Conservation (phyloP, 2,113 vertebrate genomes). For the Centrocercus urophasianus region DNA sequence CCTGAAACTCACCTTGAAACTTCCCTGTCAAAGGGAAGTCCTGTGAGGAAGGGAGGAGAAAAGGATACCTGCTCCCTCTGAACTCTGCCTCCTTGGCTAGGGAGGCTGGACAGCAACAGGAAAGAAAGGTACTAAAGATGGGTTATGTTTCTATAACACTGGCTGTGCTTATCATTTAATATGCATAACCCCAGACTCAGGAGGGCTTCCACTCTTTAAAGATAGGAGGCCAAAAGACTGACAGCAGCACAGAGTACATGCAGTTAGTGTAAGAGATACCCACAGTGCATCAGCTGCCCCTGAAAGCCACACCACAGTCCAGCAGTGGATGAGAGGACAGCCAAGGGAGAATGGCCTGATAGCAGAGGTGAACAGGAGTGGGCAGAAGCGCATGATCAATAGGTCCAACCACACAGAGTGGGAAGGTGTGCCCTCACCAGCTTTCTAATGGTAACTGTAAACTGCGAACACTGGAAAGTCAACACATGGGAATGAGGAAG, state of each 20-base stretch:
- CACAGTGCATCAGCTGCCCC: neutral
- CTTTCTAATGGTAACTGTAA: neutral
- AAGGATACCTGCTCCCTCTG: neutral
- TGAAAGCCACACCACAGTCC: neutral
- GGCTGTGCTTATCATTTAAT: neutral
- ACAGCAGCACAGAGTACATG: neutral
- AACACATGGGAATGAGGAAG: slow-evolving; percentile 37
- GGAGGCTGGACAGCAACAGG: neutral
- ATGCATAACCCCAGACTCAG: accelerated
- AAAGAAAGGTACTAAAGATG: neutral
- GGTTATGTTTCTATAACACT: neutral
- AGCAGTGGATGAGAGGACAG: neutral
- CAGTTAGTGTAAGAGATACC: neutral
- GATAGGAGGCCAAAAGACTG: neutral
- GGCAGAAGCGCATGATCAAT: neutral
- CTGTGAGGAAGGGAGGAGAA: neutral
- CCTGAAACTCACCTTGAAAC: neutral
- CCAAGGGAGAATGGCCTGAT: neutral
- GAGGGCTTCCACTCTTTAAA: neutral
- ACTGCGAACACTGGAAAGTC: slow-evolving; percentile 34
- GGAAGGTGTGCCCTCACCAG: slow-evolving; percentile 3
- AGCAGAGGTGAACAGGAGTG: neutral
- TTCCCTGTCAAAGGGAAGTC: neutral
- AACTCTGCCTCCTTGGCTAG: neutral
- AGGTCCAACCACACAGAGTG: neutral